Percentiles rank a stretch among this genome's conserved stretches.
Conservation (phyloP, 2,113 vertebrate genomes). For the Silurus glanis region DNA sequence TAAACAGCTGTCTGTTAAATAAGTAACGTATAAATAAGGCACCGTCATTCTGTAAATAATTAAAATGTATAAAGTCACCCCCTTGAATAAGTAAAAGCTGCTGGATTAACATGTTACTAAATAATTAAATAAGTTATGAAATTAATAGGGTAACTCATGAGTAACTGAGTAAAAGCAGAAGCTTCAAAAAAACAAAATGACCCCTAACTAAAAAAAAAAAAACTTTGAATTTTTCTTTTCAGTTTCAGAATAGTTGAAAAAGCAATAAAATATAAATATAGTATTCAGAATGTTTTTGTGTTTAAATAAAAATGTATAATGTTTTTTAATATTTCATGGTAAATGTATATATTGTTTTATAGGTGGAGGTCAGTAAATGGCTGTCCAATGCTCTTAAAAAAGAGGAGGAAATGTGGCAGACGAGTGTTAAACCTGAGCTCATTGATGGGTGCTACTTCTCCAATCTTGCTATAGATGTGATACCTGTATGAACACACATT, state of each 20-base stretch:
- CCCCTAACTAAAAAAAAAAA: no score
- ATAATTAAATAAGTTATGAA: not conserved
- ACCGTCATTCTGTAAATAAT: not conserved
- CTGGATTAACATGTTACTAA: not conserved
- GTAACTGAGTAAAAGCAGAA: not conserved
- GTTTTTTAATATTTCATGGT: not conserved
- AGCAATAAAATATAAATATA: no score
- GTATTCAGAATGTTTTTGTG: no score
- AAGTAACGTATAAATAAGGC: not conserved
- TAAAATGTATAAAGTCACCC: not conserved
- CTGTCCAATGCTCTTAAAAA: slow-evolving; percentile 71
- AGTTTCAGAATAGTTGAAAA: no score
- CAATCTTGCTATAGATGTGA: slow-evolving; percentile 80
- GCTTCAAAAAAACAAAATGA: not conserved
- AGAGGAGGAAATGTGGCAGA: slow-evolving; percentile 77
- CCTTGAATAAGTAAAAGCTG: no score
- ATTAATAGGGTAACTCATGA: not conserved
- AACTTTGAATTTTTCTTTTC: no score
- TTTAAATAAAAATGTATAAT: not conserved
- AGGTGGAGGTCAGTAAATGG: slow-evolving; percentile 66
- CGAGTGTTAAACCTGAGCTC: slow-evolving; percentile 69
- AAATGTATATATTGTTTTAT: slow-evolving; percentile 13
- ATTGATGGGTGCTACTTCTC: slow-evolving; percentile 76
- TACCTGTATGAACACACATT: slow-evolving; percentile 53
- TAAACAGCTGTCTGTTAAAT: not conserved